Conservation (phyloP, 2,797 vertebrate genomes). For the Thaleichthys pacificus region DNA sequence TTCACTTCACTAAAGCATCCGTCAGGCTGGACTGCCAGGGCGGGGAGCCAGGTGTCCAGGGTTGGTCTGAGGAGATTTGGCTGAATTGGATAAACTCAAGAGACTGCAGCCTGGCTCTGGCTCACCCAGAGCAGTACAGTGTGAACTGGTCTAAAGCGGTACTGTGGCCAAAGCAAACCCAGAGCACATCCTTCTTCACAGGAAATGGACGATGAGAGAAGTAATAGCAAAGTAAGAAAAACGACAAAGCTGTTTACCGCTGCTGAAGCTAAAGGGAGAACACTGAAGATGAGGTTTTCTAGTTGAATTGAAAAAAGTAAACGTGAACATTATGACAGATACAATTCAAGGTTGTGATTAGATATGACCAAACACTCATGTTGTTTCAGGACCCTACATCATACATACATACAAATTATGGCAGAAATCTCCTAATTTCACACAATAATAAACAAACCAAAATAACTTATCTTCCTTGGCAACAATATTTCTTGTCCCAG, state of each 20-base stretch:
- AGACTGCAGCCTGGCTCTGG: conserved; percentile 36
- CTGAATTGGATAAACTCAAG: conserved; percentile 6
- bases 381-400: not conserved
- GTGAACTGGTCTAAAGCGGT: conserved; percentile 33
- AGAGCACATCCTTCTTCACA: conserved; percentile 53
- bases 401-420: not conserved
- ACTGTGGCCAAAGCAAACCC: conserved; percentile 61
- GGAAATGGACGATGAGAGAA: conserved; percentile 64
- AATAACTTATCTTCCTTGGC: too few species aligned
- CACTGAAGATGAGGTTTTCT: not conserved
- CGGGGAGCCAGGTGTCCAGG: conserved; percentile 9
- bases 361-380: not conserved
- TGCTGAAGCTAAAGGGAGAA: conserved; percentile 41
- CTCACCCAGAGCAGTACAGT: conserved; percentile 33
- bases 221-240: conserved; percentile 43
- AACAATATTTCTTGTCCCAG: too few species aligned
- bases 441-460: too few species aligned
- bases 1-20: conserved; percentile 20
- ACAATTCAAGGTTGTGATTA: too few species aligned
- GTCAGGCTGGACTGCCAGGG: conserved; percentile 12
- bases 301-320: too few species aligned
- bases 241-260: conserved; percentile 33
- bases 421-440: too few species aligned
- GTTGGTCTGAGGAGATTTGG: conserved; percentile 24
- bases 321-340: conserved; percentile 2